Conservation (phyloP, 2,797 vertebrate genomes). For the Ptychobarbus kaznakovi region DNA sequence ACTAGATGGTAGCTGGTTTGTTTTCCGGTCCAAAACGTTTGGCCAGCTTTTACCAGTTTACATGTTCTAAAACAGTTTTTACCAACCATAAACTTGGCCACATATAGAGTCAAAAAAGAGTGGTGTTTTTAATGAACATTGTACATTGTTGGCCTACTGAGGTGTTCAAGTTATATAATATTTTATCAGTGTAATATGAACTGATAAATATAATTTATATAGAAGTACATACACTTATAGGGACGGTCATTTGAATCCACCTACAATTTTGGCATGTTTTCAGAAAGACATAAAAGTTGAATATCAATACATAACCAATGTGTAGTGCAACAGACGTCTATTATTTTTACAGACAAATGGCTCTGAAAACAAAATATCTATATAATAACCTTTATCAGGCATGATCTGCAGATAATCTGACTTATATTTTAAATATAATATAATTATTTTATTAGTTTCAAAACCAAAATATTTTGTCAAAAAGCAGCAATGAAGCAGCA, state of each 20-base stretch:
- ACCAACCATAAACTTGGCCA: background rate
- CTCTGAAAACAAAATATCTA: background rate
- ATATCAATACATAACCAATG: background rate
- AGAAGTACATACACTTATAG: background rate
- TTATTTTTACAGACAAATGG: background rate
- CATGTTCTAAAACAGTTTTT: background rate
- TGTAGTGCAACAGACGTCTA: background rate
- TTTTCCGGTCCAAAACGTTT: background rate
- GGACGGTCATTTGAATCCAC: background rate
- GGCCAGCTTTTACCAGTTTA: background rate
- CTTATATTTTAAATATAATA: background rate
- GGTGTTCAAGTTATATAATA: background rate
- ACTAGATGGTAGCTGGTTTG: conserved; percentile 6
- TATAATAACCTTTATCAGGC: background rate
- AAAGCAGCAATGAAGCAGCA: background rate
- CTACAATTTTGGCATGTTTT: conserved; percentile 2
- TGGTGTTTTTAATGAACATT: background rate
- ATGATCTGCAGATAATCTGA: background rate
- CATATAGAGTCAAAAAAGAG: background rate
- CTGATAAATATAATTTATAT: background rate
- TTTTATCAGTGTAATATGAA: background rate
- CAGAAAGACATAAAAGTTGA: background rate
- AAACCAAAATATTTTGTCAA: background rate
- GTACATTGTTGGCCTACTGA: background rate
- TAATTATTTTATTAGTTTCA: background rate